These are phyloP conservation scores for Tigriopus japonicus DNA, from an alignment of 1,140 invertebrate species.

Conservation along the genomic window DNA sequence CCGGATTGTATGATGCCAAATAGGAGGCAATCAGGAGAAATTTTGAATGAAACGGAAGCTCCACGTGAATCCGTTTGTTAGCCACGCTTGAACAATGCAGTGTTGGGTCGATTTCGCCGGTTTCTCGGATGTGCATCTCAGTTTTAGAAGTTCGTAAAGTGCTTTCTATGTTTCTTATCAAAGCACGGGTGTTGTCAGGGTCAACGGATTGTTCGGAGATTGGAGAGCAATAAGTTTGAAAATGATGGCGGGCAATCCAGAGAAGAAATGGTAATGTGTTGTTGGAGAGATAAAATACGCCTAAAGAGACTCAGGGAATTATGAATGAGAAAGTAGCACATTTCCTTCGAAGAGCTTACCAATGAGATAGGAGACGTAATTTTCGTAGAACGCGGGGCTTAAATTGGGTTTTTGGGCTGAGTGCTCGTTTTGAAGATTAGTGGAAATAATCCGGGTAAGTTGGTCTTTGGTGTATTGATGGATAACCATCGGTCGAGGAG, in stretches of 20 bases:
- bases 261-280: no score
- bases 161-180: no score
- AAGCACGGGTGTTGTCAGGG: no score
- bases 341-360: not conserved
- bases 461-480: slow-evolving; percentile 2
- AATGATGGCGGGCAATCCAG: no score
- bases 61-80: slow-evolving; percentile 30
- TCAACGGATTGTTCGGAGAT: no score
- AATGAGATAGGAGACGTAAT: not conserved
- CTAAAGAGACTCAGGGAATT: no score
- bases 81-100: no score
- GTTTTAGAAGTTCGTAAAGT: no score
- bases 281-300: no score
- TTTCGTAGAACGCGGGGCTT: not conserved
- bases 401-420: not conserved
- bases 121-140: no score
- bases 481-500: not conserved
- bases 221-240: no score
- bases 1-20: slow-evolving; percentile 71
- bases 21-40: slow-evolving; percentile 70
- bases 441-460: not conserved
- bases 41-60: slow-evolving; percentile 72
- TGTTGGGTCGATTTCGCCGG: no score
- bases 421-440: not conserved
- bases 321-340: not conserved